Evolutionary conservation across 2,797 vertebrate species (phyloP), one percentile per base, ranked within the genome.

Genomic region (Sparidentex hasta): DNA sequence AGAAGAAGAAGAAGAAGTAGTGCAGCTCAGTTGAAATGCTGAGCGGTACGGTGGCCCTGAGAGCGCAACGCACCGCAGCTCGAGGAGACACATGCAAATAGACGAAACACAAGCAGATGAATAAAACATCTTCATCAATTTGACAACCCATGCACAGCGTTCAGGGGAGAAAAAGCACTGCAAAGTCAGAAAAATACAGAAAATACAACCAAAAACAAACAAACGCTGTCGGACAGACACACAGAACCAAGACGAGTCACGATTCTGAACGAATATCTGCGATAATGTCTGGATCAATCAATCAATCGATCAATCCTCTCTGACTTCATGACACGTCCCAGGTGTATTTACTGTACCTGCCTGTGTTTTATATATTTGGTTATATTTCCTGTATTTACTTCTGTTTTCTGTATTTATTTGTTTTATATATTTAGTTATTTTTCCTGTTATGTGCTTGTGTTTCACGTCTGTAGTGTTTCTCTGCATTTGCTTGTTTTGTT

Each of bases 61-160:
- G 23, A 62, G 29, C 56, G 57, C 16, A 16, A 17, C 13, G 1
- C 12, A 48, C 48, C 33, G 27, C 55, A 65, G 14, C 68, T 17
- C 41, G 50, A 43, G 23, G 55, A 74, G 59, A 4, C 9, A 2
- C 29, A 27, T 12, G 2, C 38, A 66, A 18, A 57, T 41, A 21
- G 20, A 50, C 21, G 46, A 65, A 74, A 4, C 11, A 1, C 38
- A 50, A 27, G 8, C n/a, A 68, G 57, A 78, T 50, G 55, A 27
- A 55, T 52, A 62, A 65, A 50, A 74, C 50, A 57, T 74, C 50
- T 56, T 46, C 59, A 48, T 57, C 46, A 23, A 50, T 47, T 20
- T 57, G 51, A 58, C 48, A 70, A 67, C 38, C n/a, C 51, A 56
- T 18, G 56, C 4, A 4, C 63, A 38, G 52, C 59, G n/a, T 65